Conservation (phyloP, 2,113 vertebrate species). For the Carlito syrichta region DNA sequence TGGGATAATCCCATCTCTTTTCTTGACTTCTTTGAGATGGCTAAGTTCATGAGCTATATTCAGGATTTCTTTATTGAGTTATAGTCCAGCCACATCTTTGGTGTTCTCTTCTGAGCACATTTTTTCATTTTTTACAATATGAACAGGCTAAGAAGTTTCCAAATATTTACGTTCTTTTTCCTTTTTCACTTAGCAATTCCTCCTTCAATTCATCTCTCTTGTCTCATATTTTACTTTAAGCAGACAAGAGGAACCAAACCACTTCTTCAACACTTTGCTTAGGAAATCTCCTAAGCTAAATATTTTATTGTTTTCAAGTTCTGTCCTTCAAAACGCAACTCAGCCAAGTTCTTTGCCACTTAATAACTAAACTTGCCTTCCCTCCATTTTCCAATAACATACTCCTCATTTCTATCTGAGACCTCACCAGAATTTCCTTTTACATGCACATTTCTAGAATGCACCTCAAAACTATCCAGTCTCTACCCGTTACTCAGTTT, state of each 20-base stretch:
- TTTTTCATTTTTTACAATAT: neutral
- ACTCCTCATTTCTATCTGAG: neutral
- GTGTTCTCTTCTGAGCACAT: neutral
- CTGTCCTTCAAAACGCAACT: neutral
- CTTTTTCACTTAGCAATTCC: constrained; percentile 8
- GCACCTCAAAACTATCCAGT: neutral
- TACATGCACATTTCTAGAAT: neutral
- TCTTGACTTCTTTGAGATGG: neutral
- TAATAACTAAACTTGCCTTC: neutral
- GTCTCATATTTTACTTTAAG: neutral
- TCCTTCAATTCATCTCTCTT: neutral
- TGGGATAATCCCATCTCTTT: neutral
- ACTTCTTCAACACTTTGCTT: neutral
- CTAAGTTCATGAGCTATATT: neutral
- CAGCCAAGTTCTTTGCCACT: neutral
- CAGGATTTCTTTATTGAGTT: constrained; percentile 1
- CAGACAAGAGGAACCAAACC: neutral
- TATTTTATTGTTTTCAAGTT: neutral
- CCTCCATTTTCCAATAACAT: neutral
- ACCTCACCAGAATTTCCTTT: neutral
- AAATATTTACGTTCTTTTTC: neutral
- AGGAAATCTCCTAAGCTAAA: constrained; percentile 10
- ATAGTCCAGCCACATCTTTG: neutral
- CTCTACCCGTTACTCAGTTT: neutral
- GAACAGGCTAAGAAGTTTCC: neutral